Evolutionary conservation across 2,797 vertebrate species (phyloP).

Genomic region (Oophaga sylvatica): DNA sequence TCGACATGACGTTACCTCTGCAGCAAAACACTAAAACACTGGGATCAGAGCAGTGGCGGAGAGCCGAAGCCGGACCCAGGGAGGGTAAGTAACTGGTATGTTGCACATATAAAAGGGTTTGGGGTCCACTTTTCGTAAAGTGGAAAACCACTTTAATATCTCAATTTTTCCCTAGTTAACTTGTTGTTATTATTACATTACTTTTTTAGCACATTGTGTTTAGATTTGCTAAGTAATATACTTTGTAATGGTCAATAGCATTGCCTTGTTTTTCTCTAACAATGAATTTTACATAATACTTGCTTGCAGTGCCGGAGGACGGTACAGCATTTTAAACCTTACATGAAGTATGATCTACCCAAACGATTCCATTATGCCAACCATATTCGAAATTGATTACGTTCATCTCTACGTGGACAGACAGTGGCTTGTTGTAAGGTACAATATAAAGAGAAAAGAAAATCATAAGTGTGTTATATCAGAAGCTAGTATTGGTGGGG

Average conservation of each 20-base stretch:
- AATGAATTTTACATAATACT: neutral
- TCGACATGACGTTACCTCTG: too few species aligned
- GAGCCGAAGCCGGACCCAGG: too few species aligned
- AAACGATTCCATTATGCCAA: constrained; percentile 90
- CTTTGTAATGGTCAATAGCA: too few species aligned
- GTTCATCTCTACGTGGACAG: constrained; percentile 84
- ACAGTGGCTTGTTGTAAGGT: constrained; percentile 87
- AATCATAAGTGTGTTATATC: neutral
- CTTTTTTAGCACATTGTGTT: too few species aligned
- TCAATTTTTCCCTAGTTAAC: too few species aligned
- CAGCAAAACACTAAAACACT: too few species aligned
- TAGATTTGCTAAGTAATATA: neutral
- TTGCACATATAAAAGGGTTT: too few species aligned
- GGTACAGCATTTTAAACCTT: constrained; percentile 86
- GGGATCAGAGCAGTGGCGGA: too few species aligned
- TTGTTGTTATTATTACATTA: too few species aligned
- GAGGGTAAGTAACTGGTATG: too few species aligned
- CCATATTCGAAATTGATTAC: constrained; percentile 85
- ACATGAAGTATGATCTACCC: constrained; percentile 85
- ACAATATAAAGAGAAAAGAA: constrained; percentile 19
- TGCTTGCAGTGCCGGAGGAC: constrained; percentile 80
- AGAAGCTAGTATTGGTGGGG: neutral
- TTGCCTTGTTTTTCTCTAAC: neutral
- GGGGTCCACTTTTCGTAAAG: too few species aligned
- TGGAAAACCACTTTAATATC: too few species aligned